Evolutionary conservation across 1,140 invertebrate species (phyloP), one percentile per base, ranked within the genome.

Genomic region (Bombus affinis): DNA sequence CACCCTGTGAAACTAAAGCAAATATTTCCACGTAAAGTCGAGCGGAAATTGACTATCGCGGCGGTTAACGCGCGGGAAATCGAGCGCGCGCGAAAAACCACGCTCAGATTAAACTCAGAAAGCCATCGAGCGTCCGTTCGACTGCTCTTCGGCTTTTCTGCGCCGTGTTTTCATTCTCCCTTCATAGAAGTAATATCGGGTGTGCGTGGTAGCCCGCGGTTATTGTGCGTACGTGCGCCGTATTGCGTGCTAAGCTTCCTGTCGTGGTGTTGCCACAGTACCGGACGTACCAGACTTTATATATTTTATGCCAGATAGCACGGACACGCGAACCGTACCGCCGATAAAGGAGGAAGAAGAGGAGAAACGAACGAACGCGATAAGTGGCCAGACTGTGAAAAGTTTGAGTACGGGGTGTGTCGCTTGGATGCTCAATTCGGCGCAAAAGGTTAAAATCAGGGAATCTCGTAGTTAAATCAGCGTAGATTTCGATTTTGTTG

Each of bases 201-300:
- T 39, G 32, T 83, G 65, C 81, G 81, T 83, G 81, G 28, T 10
- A 66, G 18, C 28, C 73, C 35, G 82, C 65, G 74, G 65, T 83
- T 68, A 83, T 83, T 77, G 72, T 76, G 81, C 82, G 82, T 83
- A 75, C 82, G 74, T 70, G 74, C 53, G 12, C 37, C 74, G 37
- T 70, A 39, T 83, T 78, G 82, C 82, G 82, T 83, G 82, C 65
- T 42, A 70, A 70, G 81, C 39, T 83, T 66, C 74, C 62, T 47
- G 42, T 76, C 47, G 37, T 35, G 39, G 28, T 12, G n/a, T 28
- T 35, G 37, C 44, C 35, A 35, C 68, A 22, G 25, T 5, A 72
- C 72, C 72, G 74, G 82, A 78, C 65, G 82, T 78, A 32, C 70
- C 47, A 53, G n/a, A 65, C 62, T 77, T 83, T 70, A 70, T 83